Percentiles rank a stretch among this genome's conserved stretches.
Conservation (phyloP, 92 coral and sea anemone species). For the Parazoanthus atlanticus region DNA sequence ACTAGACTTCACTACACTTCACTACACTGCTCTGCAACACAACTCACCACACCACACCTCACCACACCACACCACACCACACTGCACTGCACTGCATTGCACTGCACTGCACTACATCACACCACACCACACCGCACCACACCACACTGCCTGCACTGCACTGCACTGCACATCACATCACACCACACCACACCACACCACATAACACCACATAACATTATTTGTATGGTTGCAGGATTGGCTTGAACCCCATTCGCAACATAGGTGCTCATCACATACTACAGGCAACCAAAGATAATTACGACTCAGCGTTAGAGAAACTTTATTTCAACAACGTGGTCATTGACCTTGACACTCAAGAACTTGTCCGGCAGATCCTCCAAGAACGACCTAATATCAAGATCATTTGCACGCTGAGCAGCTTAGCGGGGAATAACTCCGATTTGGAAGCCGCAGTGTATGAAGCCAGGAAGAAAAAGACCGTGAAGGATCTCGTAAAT, state of each 20-base stretch:
- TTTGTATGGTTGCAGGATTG: conserved; percentile 57
- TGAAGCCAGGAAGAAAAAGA: conserved; percentile 53
- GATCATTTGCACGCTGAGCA: conserved; percentile 72
- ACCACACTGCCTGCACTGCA: no score
- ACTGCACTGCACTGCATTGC: no score
- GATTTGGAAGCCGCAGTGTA: conserved; percentile 51
- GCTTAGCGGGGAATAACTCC: conserved; percentile 51
- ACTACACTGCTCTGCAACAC: no score
- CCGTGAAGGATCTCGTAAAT: conserved; percentile 63
- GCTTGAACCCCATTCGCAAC: conserved; percentile 79
- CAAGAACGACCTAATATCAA: conserved; percentile 68
- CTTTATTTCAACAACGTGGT: conserved; percentile 80
- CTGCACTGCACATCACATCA: no score
- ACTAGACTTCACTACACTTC: no score
- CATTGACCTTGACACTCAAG: conserved; percentile 75
- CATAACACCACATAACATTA: not conserved
- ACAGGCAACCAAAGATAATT: conserved; percentile 78
- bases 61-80: no score
- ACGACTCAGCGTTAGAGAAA: conserved; percentile 72
- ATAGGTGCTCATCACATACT: conserved; percentile 75
- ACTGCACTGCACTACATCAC: no score
- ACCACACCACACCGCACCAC: no score
- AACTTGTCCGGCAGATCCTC: conserved; percentile 60
- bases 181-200: no score
- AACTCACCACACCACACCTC: no score